phyloP scores from a whole-genome alignment of 1,140 invertebrate genomes.

The Brachionus sp. region DNA sequence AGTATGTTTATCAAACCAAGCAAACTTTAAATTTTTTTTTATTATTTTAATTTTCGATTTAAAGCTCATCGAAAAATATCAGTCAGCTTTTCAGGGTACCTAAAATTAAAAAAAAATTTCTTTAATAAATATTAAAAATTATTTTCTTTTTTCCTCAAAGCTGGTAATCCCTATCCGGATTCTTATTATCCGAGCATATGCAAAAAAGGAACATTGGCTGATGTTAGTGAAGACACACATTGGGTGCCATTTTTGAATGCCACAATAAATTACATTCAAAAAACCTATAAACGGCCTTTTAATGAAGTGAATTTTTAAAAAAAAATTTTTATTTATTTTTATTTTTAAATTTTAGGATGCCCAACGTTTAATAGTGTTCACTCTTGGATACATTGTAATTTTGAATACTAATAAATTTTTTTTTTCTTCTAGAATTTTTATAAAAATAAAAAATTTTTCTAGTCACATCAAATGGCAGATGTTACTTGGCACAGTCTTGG shows the following conservation, averaged over 20 bases:
- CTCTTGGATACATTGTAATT: slow-evolving; percentile 50
- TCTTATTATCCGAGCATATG: slow-evolving; percentile 52
- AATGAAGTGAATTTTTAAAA: slow-evolving; percentile 37
- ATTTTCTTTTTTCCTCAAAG: slow-evolving; percentile 30
- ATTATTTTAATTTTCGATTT: slow-evolving; percentile 1
- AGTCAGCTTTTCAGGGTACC: slow-evolving; percentile 54
- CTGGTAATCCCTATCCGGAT: slow-evolving; percentile 56
- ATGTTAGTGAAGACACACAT: slow-evolving; percentile 51
- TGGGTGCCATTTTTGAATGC: slow-evolving; percentile 56
- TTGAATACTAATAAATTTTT: not conserved
- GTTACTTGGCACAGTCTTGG: slow-evolving; percentile 54
- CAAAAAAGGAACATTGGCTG: slow-evolving; percentile 50
- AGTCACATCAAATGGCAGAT: slow-evolving; percentile 54
- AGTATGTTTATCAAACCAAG: slow-evolving; percentile 6
- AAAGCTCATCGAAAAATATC: slow-evolving; percentile 53
- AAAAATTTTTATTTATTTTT: not conserved
- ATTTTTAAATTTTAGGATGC: slow-evolving; percentile 49
- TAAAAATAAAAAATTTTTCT: not conserved
- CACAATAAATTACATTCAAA: slow-evolving; percentile 54
- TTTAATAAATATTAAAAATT: not conserved
- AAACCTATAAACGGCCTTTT: slow-evolving; percentile 52
- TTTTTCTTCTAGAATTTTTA: not conserved
- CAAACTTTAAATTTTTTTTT: not conserved
- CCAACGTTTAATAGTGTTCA: slow-evolving; percentile 53
- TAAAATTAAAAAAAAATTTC: no score